Percentiles rank a stretch among this genome's conserved stretches.
Conservation (phyloP, 2,797 vertebrate species). For the Steatocranus sp. region DNA sequence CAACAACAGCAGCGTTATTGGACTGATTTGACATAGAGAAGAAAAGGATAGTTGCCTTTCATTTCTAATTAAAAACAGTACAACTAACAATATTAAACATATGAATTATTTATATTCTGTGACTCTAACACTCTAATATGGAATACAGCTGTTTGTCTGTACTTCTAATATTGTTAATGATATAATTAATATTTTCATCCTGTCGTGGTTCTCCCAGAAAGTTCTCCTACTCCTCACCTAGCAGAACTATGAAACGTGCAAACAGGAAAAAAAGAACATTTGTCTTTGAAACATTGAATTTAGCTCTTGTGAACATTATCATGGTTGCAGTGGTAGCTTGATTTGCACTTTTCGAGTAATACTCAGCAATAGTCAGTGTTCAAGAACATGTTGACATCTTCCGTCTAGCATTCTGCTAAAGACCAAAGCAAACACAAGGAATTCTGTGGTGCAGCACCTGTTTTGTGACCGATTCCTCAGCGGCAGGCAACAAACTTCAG, state of each 20-base stretch:
- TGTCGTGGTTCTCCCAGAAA: neutral
- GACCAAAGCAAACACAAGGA: neutral
- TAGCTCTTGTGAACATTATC: neutral
- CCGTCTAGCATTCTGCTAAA: neutral
- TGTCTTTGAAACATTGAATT: neutral
- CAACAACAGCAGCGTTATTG: neutral
- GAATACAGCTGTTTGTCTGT: neutral
- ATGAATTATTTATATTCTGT: neutral
- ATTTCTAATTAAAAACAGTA: neutral
- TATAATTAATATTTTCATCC: neutral
- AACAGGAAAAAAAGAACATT: neutral
- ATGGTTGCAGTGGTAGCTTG: neutral
- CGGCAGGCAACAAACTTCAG: neutral
- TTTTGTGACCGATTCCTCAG: neutral
- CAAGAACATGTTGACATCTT: neutral
- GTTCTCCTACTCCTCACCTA: neutral
- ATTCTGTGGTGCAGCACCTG: neutral
- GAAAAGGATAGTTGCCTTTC: neutral
- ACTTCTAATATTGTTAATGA: neutral
- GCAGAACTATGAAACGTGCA: neutral
- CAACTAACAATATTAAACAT: neutral
- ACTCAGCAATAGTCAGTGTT: neutral
- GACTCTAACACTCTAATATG: neutral
- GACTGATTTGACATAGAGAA: neutral
- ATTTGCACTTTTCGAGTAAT: neutral